Evolutionary conservation across 2,888 invertebrate species (phyloP), one percentile per base, ranked within the genome.

Genomic region (Oscheius sp.): DNA sequence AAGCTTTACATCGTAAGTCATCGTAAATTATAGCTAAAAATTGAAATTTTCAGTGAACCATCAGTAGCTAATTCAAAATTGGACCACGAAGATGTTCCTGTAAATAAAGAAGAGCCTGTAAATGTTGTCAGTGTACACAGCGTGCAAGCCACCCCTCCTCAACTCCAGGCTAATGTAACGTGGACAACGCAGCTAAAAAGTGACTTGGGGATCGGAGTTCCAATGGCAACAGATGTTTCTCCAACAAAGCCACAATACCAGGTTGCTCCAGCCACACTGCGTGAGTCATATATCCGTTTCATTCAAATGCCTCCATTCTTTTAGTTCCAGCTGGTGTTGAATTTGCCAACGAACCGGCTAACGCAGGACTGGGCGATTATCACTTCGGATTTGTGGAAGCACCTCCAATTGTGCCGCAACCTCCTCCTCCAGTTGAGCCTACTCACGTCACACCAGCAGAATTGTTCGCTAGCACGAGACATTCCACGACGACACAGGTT

Each of bases 131-230:
- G 34, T 25, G 42, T 27, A 2, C 61, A 61, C 31, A 61, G 27
- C 45, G 61, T 61, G n/a, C 61, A 61, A 27, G 61, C 61, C 17
- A 27, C 61, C 1, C 45, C 48, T 50, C 52, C 64, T 1, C 64
- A 48, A 31, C 29, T 64, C 34, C 64, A 64, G 27, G 57, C 74
- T 6, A 77, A 75, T 50, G 46, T 57, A 42, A 71, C 71, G 29
- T 78, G 76, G 75, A 80, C 83, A 6, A 77, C 73, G 34, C 74
- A 83, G 58, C 71, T 83, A 17, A 83, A 83, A 67, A 70, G 78
- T 33, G 81, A 83, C 39, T 76, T 83, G 20, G 83, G 83, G 53
- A 78, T 83, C 25, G 77, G 80, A 25, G 20, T 71, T 15, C 68
- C 23, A 17, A 31, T 45, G 29, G 23, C 61, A 29, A 25, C 61